Conservation (phyloP, 2,797 vertebrate genomes). For the Betta splendens region DNA sequence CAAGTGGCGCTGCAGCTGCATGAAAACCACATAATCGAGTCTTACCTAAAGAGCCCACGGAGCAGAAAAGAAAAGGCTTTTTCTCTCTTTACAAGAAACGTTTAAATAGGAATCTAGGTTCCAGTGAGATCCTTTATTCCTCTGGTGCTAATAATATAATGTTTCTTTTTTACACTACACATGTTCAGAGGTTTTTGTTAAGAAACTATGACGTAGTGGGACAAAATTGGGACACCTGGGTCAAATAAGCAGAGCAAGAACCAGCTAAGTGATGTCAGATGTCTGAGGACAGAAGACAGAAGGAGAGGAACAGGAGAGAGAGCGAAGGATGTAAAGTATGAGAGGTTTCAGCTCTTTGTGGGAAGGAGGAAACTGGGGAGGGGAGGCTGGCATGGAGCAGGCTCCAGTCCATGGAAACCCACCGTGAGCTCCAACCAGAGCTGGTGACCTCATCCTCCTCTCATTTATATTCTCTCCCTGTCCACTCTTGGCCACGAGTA, state of each 20-base stretch:
- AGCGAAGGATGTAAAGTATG: neutral
- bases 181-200: conserved; percentile 17
- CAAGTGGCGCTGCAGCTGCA: conserved; percentile 29
- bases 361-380: conserved; percentile 27
- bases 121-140: neutral
- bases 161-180: conserved; percentile 5
- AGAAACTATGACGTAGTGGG: conserved; percentile 8
- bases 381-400: conserved; percentile 48
- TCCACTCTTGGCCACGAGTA: conserved; percentile 13
- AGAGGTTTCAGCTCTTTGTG: neutral
- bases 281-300: conserved; percentile 48
- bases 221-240: conserved; percentile 38
- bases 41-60: neutral
- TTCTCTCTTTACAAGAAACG: neutral
- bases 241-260: conserved; percentile 38
- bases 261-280: conserved; percentile 66
- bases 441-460: conserved; percentile 58
- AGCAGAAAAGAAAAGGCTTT: neutral
- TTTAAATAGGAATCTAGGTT: conserved; percentile 3
- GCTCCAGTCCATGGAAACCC: conserved; percentile 60
- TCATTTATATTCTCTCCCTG: conserved; percentile 37
- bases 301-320: conserved; percentile 6
- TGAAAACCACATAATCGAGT: conserved; percentile 33
- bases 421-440: conserved; percentile 53
- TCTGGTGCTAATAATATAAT: conserved; percentile 21